Evolutionary conservation across 2,888 invertebrate species (phyloP).

Genomic region (Agriopis aurantiaria): DNA sequence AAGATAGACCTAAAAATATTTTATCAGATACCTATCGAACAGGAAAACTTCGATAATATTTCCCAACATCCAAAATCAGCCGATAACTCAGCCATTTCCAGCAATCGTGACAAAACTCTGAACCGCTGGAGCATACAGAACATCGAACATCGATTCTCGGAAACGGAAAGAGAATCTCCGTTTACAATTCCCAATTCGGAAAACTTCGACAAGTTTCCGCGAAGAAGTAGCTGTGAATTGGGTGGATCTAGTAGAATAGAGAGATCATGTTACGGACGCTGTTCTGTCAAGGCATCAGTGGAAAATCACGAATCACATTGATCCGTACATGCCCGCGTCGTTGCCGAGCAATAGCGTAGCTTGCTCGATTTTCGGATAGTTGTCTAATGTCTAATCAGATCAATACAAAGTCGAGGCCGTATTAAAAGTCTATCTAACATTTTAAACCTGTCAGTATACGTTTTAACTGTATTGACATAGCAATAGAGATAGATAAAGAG

Average conservation of each 20-base stretch:
- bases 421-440: no score
- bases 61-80: conserved; percentile 15
- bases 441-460: no score
- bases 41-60: conserved; percentile 14
- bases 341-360: background rate
- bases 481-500: no score
- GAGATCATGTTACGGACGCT: background rate
- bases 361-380: no score
- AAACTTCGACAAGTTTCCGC: conserved; percentile 41
- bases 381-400: no score
- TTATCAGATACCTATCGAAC: background rate
- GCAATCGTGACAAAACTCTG: conserved; percentile 28
- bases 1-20: background rate
- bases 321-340: background rate
- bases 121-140: conserved; percentile 32
- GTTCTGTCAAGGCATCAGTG: conserved; percentile 8
- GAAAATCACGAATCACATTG: background rate
- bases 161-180: conserved; percentile 37
- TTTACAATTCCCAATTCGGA: conserved; percentile 41
- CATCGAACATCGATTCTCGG: conserved; percentile 43
- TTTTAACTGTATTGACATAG: no score
- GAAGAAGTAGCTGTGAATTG: conserved; percentile 13
- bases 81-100: conserved; percentile 23
- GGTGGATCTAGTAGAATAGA: background rate
- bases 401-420: no score